Conservation (phyloP, 2,888 invertebrate genomes). For the Hyles lineata region DNA sequence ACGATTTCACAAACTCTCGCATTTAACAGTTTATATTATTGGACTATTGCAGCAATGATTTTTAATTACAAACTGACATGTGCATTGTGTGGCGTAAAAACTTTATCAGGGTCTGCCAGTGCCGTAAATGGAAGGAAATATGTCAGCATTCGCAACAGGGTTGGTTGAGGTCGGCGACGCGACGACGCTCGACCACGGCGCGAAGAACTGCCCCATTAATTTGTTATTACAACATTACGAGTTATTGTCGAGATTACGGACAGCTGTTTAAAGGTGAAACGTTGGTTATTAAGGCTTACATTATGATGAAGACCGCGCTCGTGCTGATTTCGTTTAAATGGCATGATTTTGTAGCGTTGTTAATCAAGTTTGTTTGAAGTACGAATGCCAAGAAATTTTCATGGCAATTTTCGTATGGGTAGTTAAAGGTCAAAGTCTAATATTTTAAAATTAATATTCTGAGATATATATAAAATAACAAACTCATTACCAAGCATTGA, state of each 20-base stretch:
- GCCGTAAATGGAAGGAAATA: slow-evolving; percentile 60
- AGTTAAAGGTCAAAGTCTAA: too few species aligned
- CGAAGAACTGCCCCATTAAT: slow-evolving; percentile 41
- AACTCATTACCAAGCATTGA: too few species aligned
- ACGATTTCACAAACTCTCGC: too few species aligned
- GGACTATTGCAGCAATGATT: slow-evolving; percentile 11
- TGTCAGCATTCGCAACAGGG: slow-evolving; percentile 40
- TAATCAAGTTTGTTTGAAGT: too few species aligned
- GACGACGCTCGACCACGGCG: slow-evolving; percentile 43
- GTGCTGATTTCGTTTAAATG: background rate
- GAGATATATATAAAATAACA: too few species aligned
- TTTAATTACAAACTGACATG: slow-evolving; percentile 37
- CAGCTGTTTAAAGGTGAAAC: slow-evolving; percentile 25
- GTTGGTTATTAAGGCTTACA: slow-evolving; percentile 27
- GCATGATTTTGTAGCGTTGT: background rate
- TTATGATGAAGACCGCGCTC: background rate
- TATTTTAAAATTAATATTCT: too few species aligned
- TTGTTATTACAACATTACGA: slow-evolving; percentile 40
- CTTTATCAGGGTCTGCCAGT: slow-evolving; percentile 62
- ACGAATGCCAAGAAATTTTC: too few species aligned
- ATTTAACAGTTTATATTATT: background rate
- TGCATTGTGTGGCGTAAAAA: slow-evolving; percentile 46
- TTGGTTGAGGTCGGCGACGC: slow-evolving; percentile 49
- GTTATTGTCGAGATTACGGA: slow-evolving; percentile 33
- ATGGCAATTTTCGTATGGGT: too few species aligned